Conservation (phyloP, 2,797 vertebrate genomes). For the Prunella strophiata region DNA sequence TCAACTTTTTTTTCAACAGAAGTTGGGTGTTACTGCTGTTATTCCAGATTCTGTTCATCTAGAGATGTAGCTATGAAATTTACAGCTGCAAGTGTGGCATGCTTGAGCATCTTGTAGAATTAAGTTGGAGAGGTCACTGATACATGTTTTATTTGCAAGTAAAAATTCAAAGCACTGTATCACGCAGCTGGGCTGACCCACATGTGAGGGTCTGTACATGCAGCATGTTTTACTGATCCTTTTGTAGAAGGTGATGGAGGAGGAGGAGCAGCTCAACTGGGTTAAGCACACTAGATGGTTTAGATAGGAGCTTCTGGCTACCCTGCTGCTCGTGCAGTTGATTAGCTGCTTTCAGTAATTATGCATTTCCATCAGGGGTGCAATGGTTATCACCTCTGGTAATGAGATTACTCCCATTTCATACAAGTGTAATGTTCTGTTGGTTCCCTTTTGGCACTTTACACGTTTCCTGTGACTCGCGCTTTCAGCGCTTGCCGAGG, state of each 20-base stretch:
- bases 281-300: slow-evolving; percentile 64
- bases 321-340: slow-evolving; percentile 65
- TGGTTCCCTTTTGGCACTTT: slow-evolving; percentile 63
- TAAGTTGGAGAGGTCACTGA: background rate
- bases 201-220: background rate
- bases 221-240: background rate
- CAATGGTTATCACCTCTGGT: slow-evolving; percentile 76
- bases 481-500: slow-evolving; percentile 38
- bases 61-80: background rate
- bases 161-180: background rate
- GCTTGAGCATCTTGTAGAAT: background rate
- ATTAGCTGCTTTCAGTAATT: slow-evolving; percentile 78
- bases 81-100: fast-evolving
- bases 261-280: slow-evolving; percentile 54
- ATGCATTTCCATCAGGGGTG: slow-evolving; percentile 75
- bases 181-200: background rate
- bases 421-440: slow-evolving; percentile 64
- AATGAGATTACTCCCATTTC: slow-evolving; percentile 75
- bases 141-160: background rate
- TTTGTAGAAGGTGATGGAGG: background rate
- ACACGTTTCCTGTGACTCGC: slow-evolving; percentile 10
- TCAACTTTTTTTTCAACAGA: background rate
- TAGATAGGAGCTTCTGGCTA: slow-evolving; percentile 53
- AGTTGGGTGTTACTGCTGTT: background rate
- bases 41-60: background rate